Evolutionary conservation across 2,888 invertebrate species (phyloP).

Genomic region (Melanostoma scalare): DNA sequence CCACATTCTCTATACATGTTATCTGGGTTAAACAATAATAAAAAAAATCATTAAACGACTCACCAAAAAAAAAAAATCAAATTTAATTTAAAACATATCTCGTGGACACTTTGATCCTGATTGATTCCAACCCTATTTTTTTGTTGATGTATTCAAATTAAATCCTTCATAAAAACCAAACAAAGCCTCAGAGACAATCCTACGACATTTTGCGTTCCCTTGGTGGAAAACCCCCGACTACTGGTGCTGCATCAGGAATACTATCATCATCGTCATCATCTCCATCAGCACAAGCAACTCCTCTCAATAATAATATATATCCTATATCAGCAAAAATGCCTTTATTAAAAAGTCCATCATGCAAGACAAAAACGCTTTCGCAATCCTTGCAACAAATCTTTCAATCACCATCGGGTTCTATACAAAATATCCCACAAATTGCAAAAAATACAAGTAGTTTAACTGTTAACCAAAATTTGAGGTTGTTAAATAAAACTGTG

Average conservation of each 20-base stretch:
- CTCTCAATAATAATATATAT: not conserved
- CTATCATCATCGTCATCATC: conserved; percentile 17
- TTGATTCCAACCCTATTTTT: conserved; percentile 47
- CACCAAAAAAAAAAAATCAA: conserved; percentile 18
- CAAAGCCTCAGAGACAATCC: conserved; percentile 34
- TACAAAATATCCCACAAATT: conserved; percentile 50
- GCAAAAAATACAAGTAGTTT: conserved; percentile 22
- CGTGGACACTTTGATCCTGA: conserved; percentile 24
- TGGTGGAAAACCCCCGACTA: not conserved
- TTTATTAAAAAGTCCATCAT: not conserved
- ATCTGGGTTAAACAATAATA: conserved; percentile 27
- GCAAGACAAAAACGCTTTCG: conserved; percentile 69
- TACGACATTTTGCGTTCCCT: conserved; percentile 17
- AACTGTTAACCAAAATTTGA: conserved; percentile 16
- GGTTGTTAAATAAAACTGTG: conserved; percentile 30
- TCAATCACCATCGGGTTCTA: conserved; percentile 65
- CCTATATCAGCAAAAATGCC: not conserved
- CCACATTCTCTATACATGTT: conserved; percentile 38
- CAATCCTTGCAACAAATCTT: conserved; percentile 74
- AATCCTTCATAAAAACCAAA: conserved; percentile 15
- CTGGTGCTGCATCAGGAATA: not conserved
- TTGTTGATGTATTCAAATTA: conserved; percentile 29
- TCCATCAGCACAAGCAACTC: conserved; percentile 13
- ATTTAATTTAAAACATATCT: conserved; percentile 9
- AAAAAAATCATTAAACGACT: conserved; percentile 29